Evolutionary conservation across 2,113 vertebrate species (phyloP).

Genomic region (Ifrita kowaldi): DNA sequence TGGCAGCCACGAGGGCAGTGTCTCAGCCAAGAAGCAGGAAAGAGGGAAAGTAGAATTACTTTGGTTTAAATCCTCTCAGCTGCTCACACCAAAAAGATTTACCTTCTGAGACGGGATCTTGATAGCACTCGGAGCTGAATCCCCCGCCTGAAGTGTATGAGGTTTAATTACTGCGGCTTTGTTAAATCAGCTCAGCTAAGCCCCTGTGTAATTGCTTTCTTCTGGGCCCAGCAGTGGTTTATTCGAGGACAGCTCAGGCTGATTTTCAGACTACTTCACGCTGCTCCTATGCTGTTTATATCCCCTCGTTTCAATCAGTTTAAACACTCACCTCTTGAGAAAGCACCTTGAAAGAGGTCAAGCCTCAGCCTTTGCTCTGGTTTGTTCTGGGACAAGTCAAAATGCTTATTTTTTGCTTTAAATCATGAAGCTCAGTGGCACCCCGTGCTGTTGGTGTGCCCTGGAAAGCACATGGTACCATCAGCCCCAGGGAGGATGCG

Average conservation of each 20-base stretch:
- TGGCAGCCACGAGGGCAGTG: accelerated
- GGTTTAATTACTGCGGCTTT: constrained; percentile 63
- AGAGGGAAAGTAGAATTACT: not conserved
- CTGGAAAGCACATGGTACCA: accelerated
- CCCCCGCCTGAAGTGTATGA: constrained; percentile 36
- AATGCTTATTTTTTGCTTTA: not conserved
- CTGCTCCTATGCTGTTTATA: not conserved
- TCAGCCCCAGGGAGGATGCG: accelerated
- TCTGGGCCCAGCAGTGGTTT: constrained; percentile 33
- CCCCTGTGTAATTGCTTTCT: constrained; percentile 53
- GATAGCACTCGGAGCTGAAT: not conserved
- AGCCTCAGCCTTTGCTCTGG: not conserved
- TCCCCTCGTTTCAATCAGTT: not conserved
- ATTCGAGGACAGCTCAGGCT: constrained; percentile 38
- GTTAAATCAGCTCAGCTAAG: constrained; percentile 54
- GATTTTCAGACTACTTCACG: not conserved
- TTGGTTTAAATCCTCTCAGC: constrained; percentile 2
- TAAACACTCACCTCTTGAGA: not conserved
- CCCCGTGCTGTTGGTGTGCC: not conserved
- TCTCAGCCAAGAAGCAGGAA: not conserved
- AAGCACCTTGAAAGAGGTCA: not conserved
- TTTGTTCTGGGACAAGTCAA: not conserved
- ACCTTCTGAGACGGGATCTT: not conserved
- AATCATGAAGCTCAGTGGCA: not conserved
- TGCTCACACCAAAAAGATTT: not conserved